A percentile compares a stretch with the other conserved stretches of the same genome.
phyloP scores from a whole-genome alignment of 1,140 invertebrate species.

The Ladona fulva region DNA sequence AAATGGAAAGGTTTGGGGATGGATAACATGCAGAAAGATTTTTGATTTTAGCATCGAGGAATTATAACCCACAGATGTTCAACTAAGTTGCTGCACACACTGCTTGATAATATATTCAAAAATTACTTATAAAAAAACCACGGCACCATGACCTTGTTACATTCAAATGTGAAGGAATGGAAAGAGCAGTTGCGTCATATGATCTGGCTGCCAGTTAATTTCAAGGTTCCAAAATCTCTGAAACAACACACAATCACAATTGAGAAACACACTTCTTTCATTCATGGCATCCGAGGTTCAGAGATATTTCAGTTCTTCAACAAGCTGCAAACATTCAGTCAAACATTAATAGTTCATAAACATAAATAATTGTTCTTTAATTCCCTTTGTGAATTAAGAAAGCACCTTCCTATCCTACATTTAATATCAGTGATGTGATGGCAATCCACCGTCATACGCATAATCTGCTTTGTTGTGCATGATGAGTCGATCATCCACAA shows the following conservation, averaged over 20 bases:
- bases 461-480: constrained; percentile 99
- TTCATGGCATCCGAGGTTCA: background rate
- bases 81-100: background rate
- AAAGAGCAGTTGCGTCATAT: background rate
- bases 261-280: background rate
- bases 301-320: background rate
- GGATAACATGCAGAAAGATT: no score
- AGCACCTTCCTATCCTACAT: background rate
- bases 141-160: background rate
- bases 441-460: constrained; percentile 69
- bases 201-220: background rate
- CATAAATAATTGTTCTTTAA: background rate
- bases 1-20: no score
- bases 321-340: background rate
- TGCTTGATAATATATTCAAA: background rate
- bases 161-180: background rate
- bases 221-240: background rate
- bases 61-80: background rate
- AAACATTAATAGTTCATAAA: background rate
- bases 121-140: background rate
- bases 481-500: constrained; percentile 91
- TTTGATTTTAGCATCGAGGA: no score
- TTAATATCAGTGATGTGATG: constrained; percentile 12
- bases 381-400: background rate
- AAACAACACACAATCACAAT: background rate